Base-by-base conservation (phyloP, 1,140 invertebrate genomes). In the Lepidostoma basale region DNA sequence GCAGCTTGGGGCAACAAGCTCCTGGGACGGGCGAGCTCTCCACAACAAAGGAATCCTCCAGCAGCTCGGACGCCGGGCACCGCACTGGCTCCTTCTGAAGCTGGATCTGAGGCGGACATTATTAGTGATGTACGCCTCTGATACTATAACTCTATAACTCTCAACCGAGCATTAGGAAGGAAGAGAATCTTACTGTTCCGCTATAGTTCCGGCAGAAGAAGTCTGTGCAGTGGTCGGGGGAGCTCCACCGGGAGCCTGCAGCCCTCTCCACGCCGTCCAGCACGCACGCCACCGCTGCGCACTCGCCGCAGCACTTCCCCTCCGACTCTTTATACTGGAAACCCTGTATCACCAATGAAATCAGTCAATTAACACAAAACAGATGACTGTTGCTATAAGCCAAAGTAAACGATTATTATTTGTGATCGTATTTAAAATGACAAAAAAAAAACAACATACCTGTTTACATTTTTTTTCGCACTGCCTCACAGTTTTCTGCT, bases 271-370 rank as follows among this genome's bases (percentile, higher is more conserved):
- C 68, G 0, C 83, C 86, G 40, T 85, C 79, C 9, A 86, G 76
- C 0, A 89, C 81, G 73, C 90, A 92, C n/a, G 83, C 85, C 5
- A 85, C 77, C 28, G 85, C 83, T 18, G 83, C 68, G 73, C 90
- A 92, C 20, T 81, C 77, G 2, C 90, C 90, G 67, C 90, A 92
- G 71, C 90, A 92, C 68, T n/a, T n/a, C n/a, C n/a, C n/a, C n/a
- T n/a, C n/a, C n/a, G n/a, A n/a, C n/a, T n/a, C n/a, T n/a, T n/a
- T n/a, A n/a, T n/a, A n/a, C n/a, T n/a, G n/a, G n/a, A n/a, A n/a
- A n/a, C n/a, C n/a, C n/a, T n/a, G n/a, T n/a, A n/a, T n/a, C n/a
- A n/a, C n/a, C n/a, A n/a, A n/a, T n/a, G n/a, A n/a, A n/a, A n/a
- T n/a, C n/a, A n/a, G n/a, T n/a, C n/a, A n/a, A n/a, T n/a, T n/a